phyloP scores from a whole-genome alignment of 2,888 invertebrate species.

The Stenurella melanura region DNA sequence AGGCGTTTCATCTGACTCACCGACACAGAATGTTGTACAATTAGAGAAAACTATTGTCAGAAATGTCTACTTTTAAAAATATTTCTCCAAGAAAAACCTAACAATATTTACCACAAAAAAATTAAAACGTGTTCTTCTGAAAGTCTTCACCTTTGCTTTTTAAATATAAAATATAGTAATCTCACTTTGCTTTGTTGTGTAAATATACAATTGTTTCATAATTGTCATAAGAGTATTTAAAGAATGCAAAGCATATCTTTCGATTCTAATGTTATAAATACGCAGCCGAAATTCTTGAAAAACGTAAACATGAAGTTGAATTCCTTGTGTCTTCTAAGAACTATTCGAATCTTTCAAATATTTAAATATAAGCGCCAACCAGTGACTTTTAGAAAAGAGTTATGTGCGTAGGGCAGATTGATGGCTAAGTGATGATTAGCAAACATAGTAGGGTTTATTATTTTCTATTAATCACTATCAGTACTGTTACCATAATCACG shows the following conservation, averaged over 20 bases:
- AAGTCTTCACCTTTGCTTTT: too few relatives aligned
- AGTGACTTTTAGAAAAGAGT: not conserved
- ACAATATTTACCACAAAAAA: too few relatives aligned
- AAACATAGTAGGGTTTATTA: not conserved
- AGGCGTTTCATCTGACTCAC: not conserved
- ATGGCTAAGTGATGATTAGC: not conserved
- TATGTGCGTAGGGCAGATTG: not conserved
- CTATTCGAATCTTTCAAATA: not conserved
- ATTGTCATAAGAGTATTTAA: not conserved
- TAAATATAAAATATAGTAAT: too few relatives aligned
- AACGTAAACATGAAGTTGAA: conserved; percentile 11
- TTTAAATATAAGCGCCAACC: not conserved
- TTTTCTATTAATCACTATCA: not conserved
- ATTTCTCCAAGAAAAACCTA: too few relatives aligned
- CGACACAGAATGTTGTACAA: not conserved
- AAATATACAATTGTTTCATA: not conserved
- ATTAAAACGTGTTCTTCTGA: too few relatives aligned
- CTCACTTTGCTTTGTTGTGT: not conserved
- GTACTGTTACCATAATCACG: not conserved
- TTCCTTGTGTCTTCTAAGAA: conserved; percentile 10
- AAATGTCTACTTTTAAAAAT: too few relatives aligned
- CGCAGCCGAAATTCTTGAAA: conserved; percentile 1
- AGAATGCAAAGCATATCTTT: conserved; percentile 12
- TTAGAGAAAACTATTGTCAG: not conserved
- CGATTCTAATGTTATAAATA: conserved; percentile 15